Evolutionary conservation across 2,113 vertebrate genomes (phyloP).

Genomic region (Rhabdornis inornatus): DNA sequence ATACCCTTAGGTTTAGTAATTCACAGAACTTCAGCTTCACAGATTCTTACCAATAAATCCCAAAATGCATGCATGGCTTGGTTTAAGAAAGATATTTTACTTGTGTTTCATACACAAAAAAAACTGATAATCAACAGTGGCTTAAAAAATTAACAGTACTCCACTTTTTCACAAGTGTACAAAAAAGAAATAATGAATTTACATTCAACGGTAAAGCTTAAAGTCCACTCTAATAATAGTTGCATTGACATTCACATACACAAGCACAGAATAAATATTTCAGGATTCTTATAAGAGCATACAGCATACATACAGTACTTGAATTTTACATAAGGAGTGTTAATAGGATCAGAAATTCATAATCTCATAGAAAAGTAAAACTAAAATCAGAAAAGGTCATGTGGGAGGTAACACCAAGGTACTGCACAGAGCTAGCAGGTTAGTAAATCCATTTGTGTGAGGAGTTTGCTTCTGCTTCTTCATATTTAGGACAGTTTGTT

Average conservation of each 20-base stretch:
- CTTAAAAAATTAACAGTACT: conserved; percentile 79
- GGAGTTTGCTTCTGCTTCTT: conserved; percentile 70
- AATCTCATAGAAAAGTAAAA: conserved; percentile 75
- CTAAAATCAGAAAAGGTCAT: conserved; percentile 64
- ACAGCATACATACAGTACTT: conserved; percentile 83
- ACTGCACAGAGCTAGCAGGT: conserved; percentile 72
- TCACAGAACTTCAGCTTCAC: conserved; percentile 55
- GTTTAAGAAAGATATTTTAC: conserved; percentile 85
- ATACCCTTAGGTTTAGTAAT: conserved; percentile 40
- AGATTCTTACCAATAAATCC: conserved; percentile 72
- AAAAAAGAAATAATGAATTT: conserved; percentile 81
- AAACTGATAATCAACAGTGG: conserved; percentile 75
- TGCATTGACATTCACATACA: conserved; percentile 85
- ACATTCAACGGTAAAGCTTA: conserved; percentile 84
- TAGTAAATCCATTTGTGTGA: conserved; percentile 68
- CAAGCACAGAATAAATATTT: conserved; percentile 85
- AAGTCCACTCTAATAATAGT: conserved; percentile 81
- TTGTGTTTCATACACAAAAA: conserved; percentile 81
- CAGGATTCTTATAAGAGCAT: conserved; percentile 81
- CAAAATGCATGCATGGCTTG: conserved; percentile 75
- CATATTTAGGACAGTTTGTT: conserved; percentile 52
- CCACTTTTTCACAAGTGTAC: conserved; percentile 81
- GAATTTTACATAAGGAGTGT: conserved; percentile 76
- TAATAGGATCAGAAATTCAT: conserved; percentile 73
- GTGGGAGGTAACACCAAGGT: conserved; percentile 71